Percentiles rank a stretch among this genome's conserved stretches.
Conservation (phyloP, 2,888 invertebrate species). For the Ferdinandea cuprea region DNA sequence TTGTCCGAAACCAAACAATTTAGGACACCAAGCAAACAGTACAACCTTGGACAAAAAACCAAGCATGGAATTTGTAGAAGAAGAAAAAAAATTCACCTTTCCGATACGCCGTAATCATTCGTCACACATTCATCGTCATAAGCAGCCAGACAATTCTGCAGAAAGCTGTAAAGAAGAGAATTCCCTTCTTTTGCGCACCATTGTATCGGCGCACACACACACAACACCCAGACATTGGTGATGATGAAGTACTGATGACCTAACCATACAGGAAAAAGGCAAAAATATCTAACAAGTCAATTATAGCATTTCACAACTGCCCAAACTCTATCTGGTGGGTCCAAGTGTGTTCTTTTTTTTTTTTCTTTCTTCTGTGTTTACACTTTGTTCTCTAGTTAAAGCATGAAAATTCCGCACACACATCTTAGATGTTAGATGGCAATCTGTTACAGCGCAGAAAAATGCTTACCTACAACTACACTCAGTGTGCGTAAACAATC, state of each 20-base stretch:
- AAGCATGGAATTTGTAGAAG: constrained; percentile 50
- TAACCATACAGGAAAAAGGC: constrained; percentile 45
- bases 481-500: constrained; percentile 39
- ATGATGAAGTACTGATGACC: constrained; percentile 73
- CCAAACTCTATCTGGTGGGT: constrained; percentile 63
- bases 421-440: constrained; percentile 37
- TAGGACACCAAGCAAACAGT: constrained; percentile 6
- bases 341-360: too few species aligned
- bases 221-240: constrained; percentile 15
- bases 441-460: constrained; percentile 39
- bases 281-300: constrained; percentile 68
- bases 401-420: constrained; percentile 69
- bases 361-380: constrained; percentile 54
- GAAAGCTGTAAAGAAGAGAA: constrained; percentile 13
- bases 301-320: constrained; percentile 63
- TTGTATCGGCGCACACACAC: constrained; percentile 20
- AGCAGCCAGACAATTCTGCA: constrained; percentile 33
- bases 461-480: constrained; percentile 11
- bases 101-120: constrained; percentile 60
- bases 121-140: constrained; percentile 61
- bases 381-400: constrained; percentile 73
- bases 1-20: constrained; percentile 66
- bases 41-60: constrained; percentile 18
- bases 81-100: constrained; percentile 37
- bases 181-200: constrained; percentile 15